Percentiles rank a stretch among this genome's conserved stretches.
Conservation (phyloP, 2,113 vertebrate species). For the Eclectus roratus region DNA sequence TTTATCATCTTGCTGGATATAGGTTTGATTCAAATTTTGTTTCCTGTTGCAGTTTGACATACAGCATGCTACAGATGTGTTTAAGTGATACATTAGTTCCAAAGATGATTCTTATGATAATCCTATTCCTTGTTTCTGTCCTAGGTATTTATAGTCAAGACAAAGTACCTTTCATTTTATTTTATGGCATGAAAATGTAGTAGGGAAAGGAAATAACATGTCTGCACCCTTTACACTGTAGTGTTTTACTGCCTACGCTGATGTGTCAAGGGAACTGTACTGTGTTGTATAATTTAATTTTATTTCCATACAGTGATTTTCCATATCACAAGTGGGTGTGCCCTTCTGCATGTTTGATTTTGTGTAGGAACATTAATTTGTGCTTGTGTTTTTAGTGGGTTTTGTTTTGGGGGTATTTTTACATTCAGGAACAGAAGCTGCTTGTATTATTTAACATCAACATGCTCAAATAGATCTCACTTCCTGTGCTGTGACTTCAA, state of each 20-base stretch:
- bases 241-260: background rate
- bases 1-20: background rate
- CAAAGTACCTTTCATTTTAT: slow-evolving; percentile 7
- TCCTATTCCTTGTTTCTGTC: background rate
- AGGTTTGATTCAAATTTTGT: background rate
- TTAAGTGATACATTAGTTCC: background rate
- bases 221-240: background rate
- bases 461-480: background rate
- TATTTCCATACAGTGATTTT: background rate
- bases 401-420: background rate
- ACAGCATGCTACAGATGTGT: background rate
- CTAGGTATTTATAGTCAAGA: background rate
- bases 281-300: background rate
- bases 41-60: background rate
- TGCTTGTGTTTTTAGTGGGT: background rate
- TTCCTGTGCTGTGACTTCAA: background rate
- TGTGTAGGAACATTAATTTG: background rate
- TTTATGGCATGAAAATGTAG: background rate
- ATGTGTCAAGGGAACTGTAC: background rate
- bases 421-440: background rate
- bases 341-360: background rate
- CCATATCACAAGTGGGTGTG: background rate
- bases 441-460: background rate
- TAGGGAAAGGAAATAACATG: background rate
- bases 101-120: background rate